Percentiles rank a stretch among this genome's conserved stretches.
These are phyloP conservation scores for Campylomormyrus tamandua DNA, from an alignment of 2,113 vertebrate species.

Conservation along the genomic window DNA sequence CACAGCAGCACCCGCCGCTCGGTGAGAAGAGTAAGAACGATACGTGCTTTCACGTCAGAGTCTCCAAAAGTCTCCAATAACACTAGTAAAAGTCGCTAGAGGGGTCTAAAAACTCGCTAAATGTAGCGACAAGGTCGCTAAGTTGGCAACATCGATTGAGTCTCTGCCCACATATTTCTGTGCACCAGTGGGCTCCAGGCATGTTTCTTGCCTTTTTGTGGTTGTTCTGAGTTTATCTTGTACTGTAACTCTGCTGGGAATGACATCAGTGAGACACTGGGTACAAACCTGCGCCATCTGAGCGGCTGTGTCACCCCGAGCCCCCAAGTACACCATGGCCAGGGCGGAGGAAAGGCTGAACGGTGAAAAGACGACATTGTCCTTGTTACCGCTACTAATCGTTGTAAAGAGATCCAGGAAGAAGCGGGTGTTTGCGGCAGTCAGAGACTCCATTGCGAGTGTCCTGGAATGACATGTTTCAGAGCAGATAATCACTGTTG, in stretches of 20 bases:
- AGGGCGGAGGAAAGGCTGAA: constrained; percentile 73
- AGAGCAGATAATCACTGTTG: neutral
- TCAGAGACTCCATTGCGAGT: constrained; percentile 20
- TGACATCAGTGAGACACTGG: neutral
- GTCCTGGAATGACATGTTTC: neutral
- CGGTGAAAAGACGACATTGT: constrained; percentile 65
- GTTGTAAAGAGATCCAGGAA: constrained; percentile 65
- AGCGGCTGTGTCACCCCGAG: constrained; percentile 63
- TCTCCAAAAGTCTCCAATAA: no score
- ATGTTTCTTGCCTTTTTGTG: no score
- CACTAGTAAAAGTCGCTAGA: no score
- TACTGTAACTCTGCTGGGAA: neutral
- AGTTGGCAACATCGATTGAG: no score
- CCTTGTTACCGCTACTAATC: constrained; percentile 46
- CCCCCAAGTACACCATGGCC: constrained; percentile 71
- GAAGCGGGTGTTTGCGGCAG: constrained; percentile 68
- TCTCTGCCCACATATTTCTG: no score
- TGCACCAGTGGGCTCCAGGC: no score
- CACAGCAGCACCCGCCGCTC: no score
- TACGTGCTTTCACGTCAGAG: no score
- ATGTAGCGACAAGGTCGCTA: no score
- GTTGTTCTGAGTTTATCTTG: no score
- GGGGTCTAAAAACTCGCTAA: no score
- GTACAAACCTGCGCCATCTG: constrained; percentile 77
- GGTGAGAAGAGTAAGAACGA: no score